Conservation (phyloP, 2,797 vertebrate species). For the Sebastes trivittatus region DNA sequence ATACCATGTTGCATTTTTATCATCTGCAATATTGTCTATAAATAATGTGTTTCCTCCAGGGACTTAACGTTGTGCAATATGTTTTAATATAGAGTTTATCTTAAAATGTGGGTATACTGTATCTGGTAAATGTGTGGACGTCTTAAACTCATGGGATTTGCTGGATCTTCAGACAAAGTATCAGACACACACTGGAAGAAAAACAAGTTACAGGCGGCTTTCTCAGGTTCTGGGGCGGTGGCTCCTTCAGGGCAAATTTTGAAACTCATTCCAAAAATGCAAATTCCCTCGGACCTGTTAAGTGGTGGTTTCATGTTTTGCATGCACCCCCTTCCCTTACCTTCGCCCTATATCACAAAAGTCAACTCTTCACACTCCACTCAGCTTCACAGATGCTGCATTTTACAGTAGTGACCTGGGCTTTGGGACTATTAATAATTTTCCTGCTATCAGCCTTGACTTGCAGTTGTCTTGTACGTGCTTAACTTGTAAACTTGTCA, state of each 20-base stretch:
- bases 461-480: background rate
- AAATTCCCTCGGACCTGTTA: background rate
- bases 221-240: background rate
- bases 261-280: background rate
- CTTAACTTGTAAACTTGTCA: background rate
- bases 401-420: background rate
- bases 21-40: background rate
- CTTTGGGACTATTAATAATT: constrained; percentile 35
- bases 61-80: background rate
- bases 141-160: background rate
- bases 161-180: background rate
- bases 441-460: background rate
- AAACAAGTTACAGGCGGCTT: background rate
- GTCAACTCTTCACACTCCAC: background rate
- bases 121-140: background rate
- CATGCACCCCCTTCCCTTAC: background rate
- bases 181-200: background rate
- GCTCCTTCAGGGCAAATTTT: background rate
- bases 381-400: background rate
- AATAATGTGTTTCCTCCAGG: background rate
- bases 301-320: background rate
- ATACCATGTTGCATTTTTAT: background rate
- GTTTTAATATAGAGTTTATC: background rate
- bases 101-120: background rate
- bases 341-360: background rate